phyloP scores from a whole-genome alignment of 2,113 vertebrate genomes.

The Hydrolagus affinis region DNA sequence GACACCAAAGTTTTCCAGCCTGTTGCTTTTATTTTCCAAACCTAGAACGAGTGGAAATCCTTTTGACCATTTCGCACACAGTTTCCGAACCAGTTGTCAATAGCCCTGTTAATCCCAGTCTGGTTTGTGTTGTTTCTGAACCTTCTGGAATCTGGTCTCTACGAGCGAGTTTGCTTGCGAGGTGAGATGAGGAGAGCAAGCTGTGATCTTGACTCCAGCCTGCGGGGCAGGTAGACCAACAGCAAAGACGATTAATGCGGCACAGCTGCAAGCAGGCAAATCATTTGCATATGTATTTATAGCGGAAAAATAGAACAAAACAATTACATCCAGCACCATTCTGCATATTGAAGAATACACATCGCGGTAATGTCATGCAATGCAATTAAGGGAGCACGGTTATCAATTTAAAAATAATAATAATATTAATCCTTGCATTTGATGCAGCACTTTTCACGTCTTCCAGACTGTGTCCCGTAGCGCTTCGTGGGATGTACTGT shows the following conservation, averaged over 20 bases:
- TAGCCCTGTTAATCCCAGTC: conserved; percentile 37
- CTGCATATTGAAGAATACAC: conserved; percentile 59
- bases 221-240: conserved; percentile 55
- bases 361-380: conserved; percentile 32
- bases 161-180: conserved; percentile 48
- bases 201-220: conserved; percentile 44
- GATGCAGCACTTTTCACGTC: too few relatives aligned
- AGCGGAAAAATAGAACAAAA: conserved; percentile 54
- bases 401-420: too few relatives aligned
- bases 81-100: conserved; percentile 38
- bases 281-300: conserved; percentile 67
- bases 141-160: conserved; percentile 47
- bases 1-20: background rate
- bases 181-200: conserved; percentile 54
- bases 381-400: background rate
- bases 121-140: conserved; percentile 41
- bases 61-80: conserved; percentile 26
- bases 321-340: conserved; percentile 58
- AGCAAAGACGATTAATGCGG: conserved; percentile 58
- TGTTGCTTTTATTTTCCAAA: background rate
- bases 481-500: too few relatives aligned
- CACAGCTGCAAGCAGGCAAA: conserved; percentile 62
- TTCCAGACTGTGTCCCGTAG: too few relatives aligned
- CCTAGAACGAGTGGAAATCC: background rate
- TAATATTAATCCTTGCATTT: too few relatives aligned